These are phyloP conservation scores for Hybos culiciformis DNA, from an alignment of 2,888 invertebrate species.

Conservation along the genomic window DNA sequence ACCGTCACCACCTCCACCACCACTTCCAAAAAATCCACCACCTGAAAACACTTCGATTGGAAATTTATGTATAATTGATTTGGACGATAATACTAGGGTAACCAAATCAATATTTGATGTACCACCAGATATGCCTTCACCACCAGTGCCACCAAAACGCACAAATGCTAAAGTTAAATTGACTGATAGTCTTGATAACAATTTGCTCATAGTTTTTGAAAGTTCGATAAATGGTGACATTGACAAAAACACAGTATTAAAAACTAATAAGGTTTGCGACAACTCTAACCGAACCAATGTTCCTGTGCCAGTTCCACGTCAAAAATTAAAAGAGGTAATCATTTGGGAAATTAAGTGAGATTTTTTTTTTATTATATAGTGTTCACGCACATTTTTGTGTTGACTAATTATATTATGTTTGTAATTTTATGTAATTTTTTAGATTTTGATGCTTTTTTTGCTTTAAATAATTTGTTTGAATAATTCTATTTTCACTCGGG, in stretches of 20 bases:
- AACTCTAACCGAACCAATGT: constrained; percentile 22
- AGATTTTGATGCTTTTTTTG: too few relatives aligned
- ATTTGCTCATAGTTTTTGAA: constrained; percentile 10
- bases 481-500: too few relatives aligned
- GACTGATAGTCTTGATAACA: constrained; percentile 9
- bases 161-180: constrained; percentile 10
- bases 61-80: constrained; percentile 10
- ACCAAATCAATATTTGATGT: constrained; percentile 29
- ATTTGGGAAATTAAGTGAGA: background rate
- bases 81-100: constrained; percentile 10
- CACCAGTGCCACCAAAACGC: constrained; percentile 30
- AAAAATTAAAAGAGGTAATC: constrained; percentile 13
- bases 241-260: constrained; percentile 20
- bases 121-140: constrained; percentile 33
- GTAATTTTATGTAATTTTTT: too few relatives aligned
- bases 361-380: too few relatives aligned
- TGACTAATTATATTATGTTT: too few relatives aligned
- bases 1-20: background rate
- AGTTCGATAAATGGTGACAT: constrained; percentile 5
- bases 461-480: too few relatives aligned
- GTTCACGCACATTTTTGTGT: too few relatives aligned
- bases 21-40: background rate
- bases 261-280: constrained; percentile 21
- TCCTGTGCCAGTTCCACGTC: constrained; percentile 26
- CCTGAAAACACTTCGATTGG: constrained; percentile 3